phyloP scores from a whole-genome alignment of 1,140 invertebrate species.

The Carcinoscorpius rotundicauda region DNA sequence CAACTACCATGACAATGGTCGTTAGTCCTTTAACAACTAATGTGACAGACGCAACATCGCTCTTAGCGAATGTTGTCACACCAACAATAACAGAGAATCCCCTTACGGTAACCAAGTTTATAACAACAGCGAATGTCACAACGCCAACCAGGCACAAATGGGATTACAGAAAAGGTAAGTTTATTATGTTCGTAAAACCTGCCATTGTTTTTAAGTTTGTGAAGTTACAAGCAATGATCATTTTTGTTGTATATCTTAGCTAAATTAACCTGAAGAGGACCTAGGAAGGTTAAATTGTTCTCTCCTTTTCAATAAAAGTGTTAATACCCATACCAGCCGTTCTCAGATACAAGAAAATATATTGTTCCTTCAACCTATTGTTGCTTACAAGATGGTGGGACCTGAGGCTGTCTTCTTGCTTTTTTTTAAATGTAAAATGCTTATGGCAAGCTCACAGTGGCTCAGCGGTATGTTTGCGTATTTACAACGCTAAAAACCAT shows the following conservation, averaged over 20 bases:
- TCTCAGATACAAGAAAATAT: neutral
- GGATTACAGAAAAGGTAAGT: slow-evolving; percentile 3
- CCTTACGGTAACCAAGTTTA: neutral
- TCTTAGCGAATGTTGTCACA: neutral
- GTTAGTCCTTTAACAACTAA: neutral
- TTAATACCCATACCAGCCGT: neutral
- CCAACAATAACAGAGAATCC: neutral
- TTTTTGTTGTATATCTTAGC: too few relatives aligned
- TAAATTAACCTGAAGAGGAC: too few relatives aligned
- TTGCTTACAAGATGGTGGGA: neutral
- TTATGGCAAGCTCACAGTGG: too few relatives aligned
- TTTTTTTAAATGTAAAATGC: too few relatives aligned
- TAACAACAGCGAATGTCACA: neutral
- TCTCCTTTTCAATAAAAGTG: neutral
- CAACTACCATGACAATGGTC: neutral
- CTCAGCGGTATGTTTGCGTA: too few relatives aligned
- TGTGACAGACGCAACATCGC: neutral
- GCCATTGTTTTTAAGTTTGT: neutral
- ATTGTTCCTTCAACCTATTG: neutral
- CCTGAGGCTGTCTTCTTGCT: too few relatives aligned
- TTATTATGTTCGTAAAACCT: neutral
- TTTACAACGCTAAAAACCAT: too few relatives aligned
- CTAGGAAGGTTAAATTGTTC: neutral
- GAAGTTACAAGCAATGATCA: neutral
- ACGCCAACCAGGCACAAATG: neutral